phyloP scores from a whole-genome alignment of 2,113 vertebrate species.

The Menura novaehollandiae region DNA sequence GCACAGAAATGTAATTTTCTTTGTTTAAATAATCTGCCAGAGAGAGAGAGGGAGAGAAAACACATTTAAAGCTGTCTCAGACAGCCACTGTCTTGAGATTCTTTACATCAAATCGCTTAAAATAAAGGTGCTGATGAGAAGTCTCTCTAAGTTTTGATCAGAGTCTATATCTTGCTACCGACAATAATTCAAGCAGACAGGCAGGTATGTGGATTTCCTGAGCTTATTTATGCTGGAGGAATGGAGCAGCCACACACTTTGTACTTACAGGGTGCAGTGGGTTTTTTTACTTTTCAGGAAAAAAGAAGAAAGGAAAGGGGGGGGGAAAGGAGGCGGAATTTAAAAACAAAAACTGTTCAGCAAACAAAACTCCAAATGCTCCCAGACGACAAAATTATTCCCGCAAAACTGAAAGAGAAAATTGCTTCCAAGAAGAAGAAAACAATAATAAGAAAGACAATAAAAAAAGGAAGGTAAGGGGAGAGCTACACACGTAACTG shows the following conservation, averaged over 20 bases:
- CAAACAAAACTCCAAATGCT: neutral
- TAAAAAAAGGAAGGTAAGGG: neutral
- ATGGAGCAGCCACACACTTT: neutral
- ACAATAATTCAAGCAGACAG: slow-evolving; percentile 32
- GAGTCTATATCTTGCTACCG: neutral
- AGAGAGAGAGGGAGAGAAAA: neutral
- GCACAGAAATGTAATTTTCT: neutral
- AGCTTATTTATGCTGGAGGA: slow-evolving; percentile 14
- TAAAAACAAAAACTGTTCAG: neutral
- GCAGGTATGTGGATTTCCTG: neutral
- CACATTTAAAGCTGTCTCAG: neutral
- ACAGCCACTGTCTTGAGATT: neutral
- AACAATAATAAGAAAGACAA: neutral
- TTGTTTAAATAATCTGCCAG: slow-evolving; percentile 22
- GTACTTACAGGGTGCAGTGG: neutral
- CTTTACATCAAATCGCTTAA: neutral
- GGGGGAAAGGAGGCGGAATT: neutral
- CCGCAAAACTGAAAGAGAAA: neutral
- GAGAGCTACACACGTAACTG: neutral
- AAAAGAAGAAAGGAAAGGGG: neutral
- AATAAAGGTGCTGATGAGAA: neutral
- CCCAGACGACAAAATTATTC: neutral
- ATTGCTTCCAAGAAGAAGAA: neutral
- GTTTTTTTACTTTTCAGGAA: neutral
- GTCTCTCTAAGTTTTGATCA: neutral